phyloP scores from a whole-genome alignment of 2,797 vertebrate species.

The Pampus argenteus region DNA sequence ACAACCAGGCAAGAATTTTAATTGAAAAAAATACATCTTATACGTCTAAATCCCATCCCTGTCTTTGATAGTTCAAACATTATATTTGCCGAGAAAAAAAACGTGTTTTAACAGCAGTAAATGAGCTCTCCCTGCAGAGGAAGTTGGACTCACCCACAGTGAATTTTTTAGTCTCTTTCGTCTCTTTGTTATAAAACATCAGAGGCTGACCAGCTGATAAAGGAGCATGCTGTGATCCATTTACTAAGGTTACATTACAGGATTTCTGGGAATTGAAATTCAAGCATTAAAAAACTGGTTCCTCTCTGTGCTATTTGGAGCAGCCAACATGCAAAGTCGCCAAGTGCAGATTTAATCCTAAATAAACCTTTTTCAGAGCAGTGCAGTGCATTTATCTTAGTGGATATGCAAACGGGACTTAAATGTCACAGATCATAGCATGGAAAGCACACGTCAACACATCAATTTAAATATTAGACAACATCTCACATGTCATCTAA shows the following conservation, averaged over 20 bases:
- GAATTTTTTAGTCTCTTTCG: constrained; percentile 22
- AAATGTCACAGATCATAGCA: too few relatives aligned
- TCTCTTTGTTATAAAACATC: constrained; percentile 40
- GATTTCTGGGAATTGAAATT: constrained; percentile 47
- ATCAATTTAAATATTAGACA: not conserved
- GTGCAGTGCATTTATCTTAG: constrained; percentile 26
- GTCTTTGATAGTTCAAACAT: not conserved
- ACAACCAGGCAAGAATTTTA: not conserved
- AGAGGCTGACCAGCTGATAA: constrained; percentile 37
- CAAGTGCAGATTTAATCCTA: constrained; percentile 64
- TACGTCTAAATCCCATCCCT: not conserved
- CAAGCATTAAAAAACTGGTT: constrained; percentile 30
- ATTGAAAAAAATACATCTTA: not conserved
- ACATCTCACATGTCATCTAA: not conserved
- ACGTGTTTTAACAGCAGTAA: constrained; percentile 17
- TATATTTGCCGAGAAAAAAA: constrained; percentile 3
- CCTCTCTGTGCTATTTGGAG: constrained; percentile 27
- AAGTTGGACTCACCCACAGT: constrained; percentile 28
- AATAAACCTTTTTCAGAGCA: constrained; percentile 49
- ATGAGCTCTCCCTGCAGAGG: constrained; percentile 2
- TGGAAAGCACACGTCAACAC: not conserved
- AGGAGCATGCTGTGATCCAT: constrained; percentile 31
- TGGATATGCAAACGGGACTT: constrained; percentile 33
- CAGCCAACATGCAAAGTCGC: constrained; percentile 57
- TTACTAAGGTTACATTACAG: constrained; percentile 36